Conservation (phyloP, 2,113 vertebrate genomes). For the Ctenomys sociabilis region DNA sequence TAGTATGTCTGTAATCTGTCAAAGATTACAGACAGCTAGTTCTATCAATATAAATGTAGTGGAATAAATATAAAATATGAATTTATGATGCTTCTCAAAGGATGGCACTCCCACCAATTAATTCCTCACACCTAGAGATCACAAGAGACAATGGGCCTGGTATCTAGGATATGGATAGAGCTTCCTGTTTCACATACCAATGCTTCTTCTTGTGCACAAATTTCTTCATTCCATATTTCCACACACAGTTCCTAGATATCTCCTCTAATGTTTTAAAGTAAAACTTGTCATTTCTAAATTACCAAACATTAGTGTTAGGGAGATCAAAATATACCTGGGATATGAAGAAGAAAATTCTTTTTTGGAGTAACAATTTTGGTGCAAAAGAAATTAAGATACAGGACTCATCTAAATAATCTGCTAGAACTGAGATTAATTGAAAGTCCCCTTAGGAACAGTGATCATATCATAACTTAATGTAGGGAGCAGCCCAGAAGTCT, state of each 20-base stretch:
- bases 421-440: neutral
- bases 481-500: neutral
- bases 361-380: neutral
- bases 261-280: neutral
- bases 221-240: neutral
- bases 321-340: neutral
- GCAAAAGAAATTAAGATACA: neutral
- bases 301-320: neutral
- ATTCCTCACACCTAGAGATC: neutral
- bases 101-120: neutral
- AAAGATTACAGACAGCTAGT: neutral
- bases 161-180: neutral
- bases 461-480: neutral
- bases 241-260: neutral
- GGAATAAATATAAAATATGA: neutral
- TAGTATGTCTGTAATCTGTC: too few species aligned
- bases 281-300: too few species aligned
- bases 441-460: neutral
- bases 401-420: neutral
- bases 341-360: neutral
- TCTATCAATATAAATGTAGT: neutral
- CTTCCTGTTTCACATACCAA: neutral
- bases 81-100: neutral
- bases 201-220: neutral
- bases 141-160: neutral